phyloP scores from a whole-genome alignment of 2,888 invertebrate genomes.

The Geotrupes spiniger region DNA sequence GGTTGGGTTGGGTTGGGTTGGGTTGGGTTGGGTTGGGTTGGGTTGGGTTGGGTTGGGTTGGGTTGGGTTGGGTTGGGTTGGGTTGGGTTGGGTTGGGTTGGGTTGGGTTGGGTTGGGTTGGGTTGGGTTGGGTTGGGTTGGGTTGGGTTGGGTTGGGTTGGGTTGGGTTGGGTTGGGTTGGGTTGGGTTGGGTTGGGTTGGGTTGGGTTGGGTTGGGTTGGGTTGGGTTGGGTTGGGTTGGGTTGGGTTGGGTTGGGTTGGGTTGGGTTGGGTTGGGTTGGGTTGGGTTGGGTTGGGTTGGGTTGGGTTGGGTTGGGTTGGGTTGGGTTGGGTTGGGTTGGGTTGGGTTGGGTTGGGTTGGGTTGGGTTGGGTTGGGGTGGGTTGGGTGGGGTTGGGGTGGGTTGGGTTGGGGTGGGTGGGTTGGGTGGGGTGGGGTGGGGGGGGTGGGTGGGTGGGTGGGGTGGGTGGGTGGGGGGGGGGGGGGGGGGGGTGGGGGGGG shows the following conservation, averaged over 20 bases:
- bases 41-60: slow-evolving; percentile 1
- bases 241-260: slow-evolving; percentile 1
- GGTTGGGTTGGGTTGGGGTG: too few species aligned
- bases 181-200: slow-evolving; percentile 1
- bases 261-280: slow-evolving; percentile 1
- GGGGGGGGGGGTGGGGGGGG: too few species aligned
- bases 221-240: slow-evolving; percentile 1
- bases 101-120: slow-evolving; percentile 1
- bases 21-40: slow-evolving; percentile 1
- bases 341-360: slow-evolving; percentile 1
- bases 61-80: slow-evolving; percentile 1
- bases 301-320: slow-evolving; percentile 1
- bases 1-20: slow-evolving; percentile 1
- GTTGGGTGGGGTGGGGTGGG: not conserved
- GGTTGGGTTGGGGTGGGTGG: too few species aligned
- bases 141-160: slow-evolving; percentile 1
- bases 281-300: slow-evolving; percentile 1
- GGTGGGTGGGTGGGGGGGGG: not conserved
- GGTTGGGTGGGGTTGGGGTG: too few species aligned
- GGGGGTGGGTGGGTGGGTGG: not conserved
- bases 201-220: slow-evolving; percentile 1
- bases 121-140: slow-evolving; percentile 1
- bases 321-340: slow-evolving; percentile 1
- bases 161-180: slow-evolving; percentile 1
- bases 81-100: slow-evolving; percentile 1